A percentile compares a stretch with the other conserved stretches of the same genome.
Evolutionary conservation across 2,797 vertebrate species (phyloP).

Genomic region (Cyprinodon diabolis): DNA sequence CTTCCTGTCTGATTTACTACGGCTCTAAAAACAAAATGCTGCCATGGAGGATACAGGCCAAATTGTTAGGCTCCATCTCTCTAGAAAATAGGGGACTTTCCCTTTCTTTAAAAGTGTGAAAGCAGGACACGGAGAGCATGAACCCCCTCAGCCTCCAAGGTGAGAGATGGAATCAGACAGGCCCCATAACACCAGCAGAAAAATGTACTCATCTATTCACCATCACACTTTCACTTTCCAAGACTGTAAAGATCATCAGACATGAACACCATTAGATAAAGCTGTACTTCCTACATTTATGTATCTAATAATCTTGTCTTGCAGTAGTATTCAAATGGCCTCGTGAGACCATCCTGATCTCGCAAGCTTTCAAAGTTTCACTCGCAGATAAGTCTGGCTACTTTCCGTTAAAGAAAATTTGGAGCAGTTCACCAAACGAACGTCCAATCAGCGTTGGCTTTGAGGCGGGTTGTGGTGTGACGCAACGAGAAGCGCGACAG

Average conservation of each 20-base stretch:
- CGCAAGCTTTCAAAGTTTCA: too few species aligned
- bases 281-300: not conserved
- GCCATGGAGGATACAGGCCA: slow-evolving; percentile 36
- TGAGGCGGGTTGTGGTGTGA: too few species aligned
- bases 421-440: too few species aligned
- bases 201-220: too few species aligned
- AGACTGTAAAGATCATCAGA: not conserved
- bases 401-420: too few species aligned
- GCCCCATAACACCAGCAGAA: slow-evolving; percentile 14
- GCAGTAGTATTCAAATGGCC: not conserved
- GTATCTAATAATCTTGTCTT: not conserved
- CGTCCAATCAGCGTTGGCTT: too few species aligned
- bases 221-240: not conserved
- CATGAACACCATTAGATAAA: not conserved
- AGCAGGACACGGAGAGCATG: slow-evolving; percentile 26
- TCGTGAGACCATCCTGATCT: too few species aligned
- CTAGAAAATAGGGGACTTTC: slow-evolving; percentile 26
- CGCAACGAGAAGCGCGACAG: too few species aligned
- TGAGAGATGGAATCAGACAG: slow-evolving; percentile 24
- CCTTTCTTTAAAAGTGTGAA: slow-evolving; percentile 26
- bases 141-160: slow-evolving; percentile 22
- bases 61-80: slow-evolving; percentile 34
- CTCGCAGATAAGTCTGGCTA: too few species aligned
- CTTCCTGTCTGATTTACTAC: slow-evolving; percentile 70
- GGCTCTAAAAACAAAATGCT: slow-evolving; percentile 61